These are phyloP conservation scores for Ylistrum balloti DNA, from an alignment of 1,140 invertebrate genomes.

Conservation along the genomic window DNA sequence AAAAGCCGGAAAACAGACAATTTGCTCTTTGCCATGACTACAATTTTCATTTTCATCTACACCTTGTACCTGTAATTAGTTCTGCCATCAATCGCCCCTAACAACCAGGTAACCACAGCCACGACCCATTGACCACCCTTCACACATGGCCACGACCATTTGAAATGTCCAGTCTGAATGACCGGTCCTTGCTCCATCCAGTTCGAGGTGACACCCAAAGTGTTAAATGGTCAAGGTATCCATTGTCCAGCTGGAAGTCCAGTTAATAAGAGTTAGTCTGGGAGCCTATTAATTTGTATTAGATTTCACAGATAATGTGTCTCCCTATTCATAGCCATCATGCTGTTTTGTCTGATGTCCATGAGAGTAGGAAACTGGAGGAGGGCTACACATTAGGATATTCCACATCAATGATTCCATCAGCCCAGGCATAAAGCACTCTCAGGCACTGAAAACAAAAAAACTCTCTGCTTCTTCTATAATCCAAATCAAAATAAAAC, in stretches of 20 bases:
- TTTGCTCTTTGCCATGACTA: slow-evolving; percentile 7
- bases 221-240: slow-evolving; percentile 28
- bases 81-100: slow-evolving; percentile 31
- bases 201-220: slow-evolving; percentile 12
- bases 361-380: neutral
- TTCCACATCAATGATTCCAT: slow-evolving; percentile 11
- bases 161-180: slow-evolving; percentile 18
- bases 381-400: slow-evolving; percentile 12
- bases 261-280: slow-evolving; percentile 35
- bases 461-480: neutral
- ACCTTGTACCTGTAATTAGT: slow-evolving; percentile 38
- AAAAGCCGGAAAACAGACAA: slow-evolving; percentile 2
- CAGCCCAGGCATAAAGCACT: neutral
- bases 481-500: neutral
- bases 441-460: neutral
- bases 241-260: neutral
- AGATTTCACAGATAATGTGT: slow-evolving; percentile 34
- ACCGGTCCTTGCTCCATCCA: slow-evolving; percentile 17
- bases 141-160: slow-evolving; percentile 37
- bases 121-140: slow-evolving; percentile 37
- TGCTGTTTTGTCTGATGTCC: neutral
- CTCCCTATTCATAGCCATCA: neutral
- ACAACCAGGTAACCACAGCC: slow-evolving; percentile 18
- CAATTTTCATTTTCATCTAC: slow-evolving; percentile 29
- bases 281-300: slow-evolving; percentile 39